phyloP scores from a whole-genome alignment of 2,113 vertebrate species.

The Marmota monax region DNA sequence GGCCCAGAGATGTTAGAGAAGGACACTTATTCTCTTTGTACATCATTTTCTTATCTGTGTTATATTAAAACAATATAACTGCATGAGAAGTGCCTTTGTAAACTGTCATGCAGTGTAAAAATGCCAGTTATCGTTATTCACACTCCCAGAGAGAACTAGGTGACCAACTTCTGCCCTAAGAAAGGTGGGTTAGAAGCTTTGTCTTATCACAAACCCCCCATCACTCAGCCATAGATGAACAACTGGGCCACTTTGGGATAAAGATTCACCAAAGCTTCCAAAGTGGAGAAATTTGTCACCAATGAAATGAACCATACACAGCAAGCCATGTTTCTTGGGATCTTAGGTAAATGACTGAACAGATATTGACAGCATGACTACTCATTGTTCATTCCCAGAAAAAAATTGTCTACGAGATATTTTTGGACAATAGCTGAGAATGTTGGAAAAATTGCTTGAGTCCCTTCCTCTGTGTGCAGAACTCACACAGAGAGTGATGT shows the following conservation, averaged over 20 bases:
- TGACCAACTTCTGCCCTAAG: neutral
- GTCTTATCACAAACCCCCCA: neutral
- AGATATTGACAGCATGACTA: neutral
- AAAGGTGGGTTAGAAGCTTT: neutral
- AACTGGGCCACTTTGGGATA: neutral
- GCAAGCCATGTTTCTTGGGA: neutral
- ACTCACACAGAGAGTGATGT: neutral
- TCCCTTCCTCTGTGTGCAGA: neutral
- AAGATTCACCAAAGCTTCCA: neutral
- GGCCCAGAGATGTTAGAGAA: neutral
- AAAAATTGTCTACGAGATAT: neutral
- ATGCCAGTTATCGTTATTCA: neutral
- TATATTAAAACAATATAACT: neutral
- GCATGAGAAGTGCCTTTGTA: neutral
- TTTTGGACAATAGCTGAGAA: neutral
- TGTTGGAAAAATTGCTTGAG: neutral
- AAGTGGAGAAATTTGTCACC: neutral
- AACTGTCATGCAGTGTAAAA: neutral
- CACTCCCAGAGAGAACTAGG: neutral
- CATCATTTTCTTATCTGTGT: neutral
- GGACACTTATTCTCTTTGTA: neutral
- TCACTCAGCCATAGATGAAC: neutral
- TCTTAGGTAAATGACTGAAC: neutral
- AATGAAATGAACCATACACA: neutral
- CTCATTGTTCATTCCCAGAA: neutral